Evolutionary conservation across 2,888 invertebrate species (phyloP), one percentile per base, ranked within the genome.

Genomic region (Mesorhabditis spiculigera): DNA sequence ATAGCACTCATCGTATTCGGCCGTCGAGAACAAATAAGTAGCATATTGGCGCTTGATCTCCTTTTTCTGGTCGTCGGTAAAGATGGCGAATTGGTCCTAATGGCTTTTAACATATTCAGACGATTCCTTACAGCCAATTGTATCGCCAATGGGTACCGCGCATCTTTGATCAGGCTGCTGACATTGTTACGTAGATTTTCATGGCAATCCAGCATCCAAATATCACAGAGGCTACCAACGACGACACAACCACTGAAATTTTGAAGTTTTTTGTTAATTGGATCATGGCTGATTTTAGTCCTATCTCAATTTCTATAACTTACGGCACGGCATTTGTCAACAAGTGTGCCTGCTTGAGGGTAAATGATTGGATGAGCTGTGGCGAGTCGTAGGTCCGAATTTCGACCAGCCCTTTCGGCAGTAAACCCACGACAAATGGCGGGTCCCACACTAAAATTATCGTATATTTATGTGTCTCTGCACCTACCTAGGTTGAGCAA

Each of bases 41-140:
- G 97, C 98, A 86, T 92, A 91, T 0, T 93, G 89, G 74, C 93
- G 93, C 87, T 94, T 93, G 79, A 98, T 96, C 83, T 93, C 81
- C 8, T 78, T 67, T 50, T 80, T 75, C 42, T 79, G 77, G n/a
- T 72, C 70, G 5, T 79, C 81, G 13, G 79, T 69, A 64, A 78
- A 78, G 16, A 72, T 50, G 58, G 72, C 73, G 8, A 77, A 76
- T 16, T 68, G 70, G 41, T 80, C 76, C 77, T 77, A 65, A 42
- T 74, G 68, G 43, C 2, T 41, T 65, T 13, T 4, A 44, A 63
- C 28, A 28, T 28, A 28, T 28, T 28, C 28, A 28, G 28, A 1
- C 28, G 28, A 28, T 28, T 28, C 28, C 28, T 28, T 28, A 84
- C 85, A n/a, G 85, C 82, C 61, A 86, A 68, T 63, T 82, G 78